These are phyloP conservation scores for Gnathonemus echidnorhynchus DNA, from an alignment of 2,113 vertebrate species.

Conservation along the genomic window DNA sequence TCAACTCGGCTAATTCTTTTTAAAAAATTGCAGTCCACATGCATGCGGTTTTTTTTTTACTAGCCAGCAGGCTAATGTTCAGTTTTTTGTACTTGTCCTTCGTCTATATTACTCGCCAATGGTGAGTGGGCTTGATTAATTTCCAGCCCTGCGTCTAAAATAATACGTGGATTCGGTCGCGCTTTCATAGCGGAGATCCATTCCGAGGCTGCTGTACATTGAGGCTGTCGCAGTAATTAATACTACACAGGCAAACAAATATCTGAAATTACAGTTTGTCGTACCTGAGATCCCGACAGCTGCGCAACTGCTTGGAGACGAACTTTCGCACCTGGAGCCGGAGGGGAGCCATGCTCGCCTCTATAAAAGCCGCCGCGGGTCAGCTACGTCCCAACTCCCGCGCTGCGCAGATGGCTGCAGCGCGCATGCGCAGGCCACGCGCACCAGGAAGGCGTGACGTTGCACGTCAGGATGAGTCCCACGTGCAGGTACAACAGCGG, in stretches of 20 bases:
- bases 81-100: not conserved
- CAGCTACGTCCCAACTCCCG: not conserved
- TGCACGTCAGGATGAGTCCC: not conserved
- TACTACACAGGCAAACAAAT: not conserved
- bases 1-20: not conserved
- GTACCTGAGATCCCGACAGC: slow-evolving; percentile 46
- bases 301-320: slow-evolving; percentile 39
- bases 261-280: not conserved
- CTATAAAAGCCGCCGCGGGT: not conserved
- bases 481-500: not conserved
- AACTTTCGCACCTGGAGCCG: slow-evolving; percentile 22
- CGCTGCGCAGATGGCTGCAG: not conserved
- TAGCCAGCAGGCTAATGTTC: not conserved
- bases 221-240: not conserved
- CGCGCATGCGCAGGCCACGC: not conserved
- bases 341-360: not conserved
- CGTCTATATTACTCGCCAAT: not conserved
- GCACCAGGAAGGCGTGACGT: not conserved
- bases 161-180: not conserved
- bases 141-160: not conserved
- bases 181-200: not conserved
- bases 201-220: no score
- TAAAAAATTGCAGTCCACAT: not conserved
- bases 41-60: not conserved
- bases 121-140: not conserved